Evolutionary conservation across 2,797 vertebrate species (phyloP).

Genomic region (Zalophus californianus): DNA sequence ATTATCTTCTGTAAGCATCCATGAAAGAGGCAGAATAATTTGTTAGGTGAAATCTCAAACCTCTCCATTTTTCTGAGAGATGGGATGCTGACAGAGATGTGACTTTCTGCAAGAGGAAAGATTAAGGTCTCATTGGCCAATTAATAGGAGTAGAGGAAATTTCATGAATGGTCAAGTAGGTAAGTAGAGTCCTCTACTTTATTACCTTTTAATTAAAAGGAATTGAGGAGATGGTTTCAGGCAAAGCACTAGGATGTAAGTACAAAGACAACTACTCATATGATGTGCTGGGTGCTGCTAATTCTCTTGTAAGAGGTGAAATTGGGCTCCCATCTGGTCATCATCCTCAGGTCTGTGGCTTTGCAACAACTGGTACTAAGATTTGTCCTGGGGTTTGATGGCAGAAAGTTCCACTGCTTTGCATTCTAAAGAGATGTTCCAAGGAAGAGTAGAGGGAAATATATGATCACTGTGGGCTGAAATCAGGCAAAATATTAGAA

Average conservation of each 20-base stretch:
- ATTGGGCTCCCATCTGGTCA: rapidly evolving
- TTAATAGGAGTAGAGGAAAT: not conserved
- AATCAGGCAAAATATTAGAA: not conserved
- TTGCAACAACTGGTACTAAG: not conserved
- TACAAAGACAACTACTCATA: not conserved
- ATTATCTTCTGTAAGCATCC: not conserved
- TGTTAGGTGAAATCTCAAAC: not conserved
- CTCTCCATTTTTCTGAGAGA: not conserved
- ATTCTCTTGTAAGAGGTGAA: not conserved
- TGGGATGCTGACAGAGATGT: not conserved
- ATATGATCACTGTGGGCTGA: not conserved
- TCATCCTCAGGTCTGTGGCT: not conserved
- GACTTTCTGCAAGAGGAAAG: not conserved
- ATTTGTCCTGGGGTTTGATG: not conserved
- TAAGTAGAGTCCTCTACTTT: not conserved
- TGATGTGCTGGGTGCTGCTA: not conserved
- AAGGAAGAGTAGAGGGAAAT: not conserved
- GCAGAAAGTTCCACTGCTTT: not conserved
- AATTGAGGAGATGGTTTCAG: not conserved
- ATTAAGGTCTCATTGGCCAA: not conserved
- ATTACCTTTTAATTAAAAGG: not conserved
- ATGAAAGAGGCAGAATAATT: not conserved
- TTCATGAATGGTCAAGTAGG: not conserved
- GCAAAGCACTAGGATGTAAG: not conserved
- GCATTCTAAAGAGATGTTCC: not conserved